phyloP scores from a whole-genome alignment of 2,797 vertebrate species.

The Anniella stebbinsi region DNA sequence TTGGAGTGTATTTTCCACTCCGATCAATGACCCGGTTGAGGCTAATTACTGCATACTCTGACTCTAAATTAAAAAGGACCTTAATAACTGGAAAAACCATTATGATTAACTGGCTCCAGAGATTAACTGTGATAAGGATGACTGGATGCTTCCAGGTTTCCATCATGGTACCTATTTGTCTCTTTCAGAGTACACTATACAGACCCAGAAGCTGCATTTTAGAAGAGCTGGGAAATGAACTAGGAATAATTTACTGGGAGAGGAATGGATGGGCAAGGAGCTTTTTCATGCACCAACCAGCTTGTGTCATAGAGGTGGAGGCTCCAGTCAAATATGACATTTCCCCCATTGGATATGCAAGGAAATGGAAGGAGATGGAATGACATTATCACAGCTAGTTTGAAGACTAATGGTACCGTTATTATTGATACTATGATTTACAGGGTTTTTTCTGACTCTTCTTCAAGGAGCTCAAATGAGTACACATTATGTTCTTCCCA shows the following conservation, averaged over 20 bases:
- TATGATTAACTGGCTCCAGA: conserved; percentile 71
- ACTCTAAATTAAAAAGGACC: conserved; percentile 73
- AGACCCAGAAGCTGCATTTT: conserved; percentile 32
- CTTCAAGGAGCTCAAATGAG: not conserved
- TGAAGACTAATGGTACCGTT: not conserved
- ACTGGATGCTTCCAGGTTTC: conserved; percentile 53
- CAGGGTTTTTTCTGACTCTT: not conserved
- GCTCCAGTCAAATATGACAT: not conserved
- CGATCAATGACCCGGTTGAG: conserved; percentile 70
- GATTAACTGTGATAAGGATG: conserved; percentile 61
- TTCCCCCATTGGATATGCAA: not conserved
- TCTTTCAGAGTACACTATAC: conserved; percentile 4
- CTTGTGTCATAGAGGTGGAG: conserved; percentile 17
- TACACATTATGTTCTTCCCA: not conserved
- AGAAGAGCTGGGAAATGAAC: conserved; percentile 34
- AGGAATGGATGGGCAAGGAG: conserved; percentile 15
- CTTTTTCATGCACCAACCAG: conserved; percentile 18
- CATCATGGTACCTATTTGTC: conserved; percentile 33
- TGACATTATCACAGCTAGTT: not conserved
- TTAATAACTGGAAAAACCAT: conserved; percentile 62
- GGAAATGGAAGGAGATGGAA: not conserved
- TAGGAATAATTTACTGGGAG: conserved; percentile 12
- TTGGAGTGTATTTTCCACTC: conserved; percentile 51
- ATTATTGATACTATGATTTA: not conserved
- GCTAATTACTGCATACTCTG: conserved; percentile 69